A percentile compares a stretch with the other conserved stretches of the same genome.
Conservation (phyloP, 64 coral and sea anemone genomes). For the Hydrozoanthus tunicans region DNA sequence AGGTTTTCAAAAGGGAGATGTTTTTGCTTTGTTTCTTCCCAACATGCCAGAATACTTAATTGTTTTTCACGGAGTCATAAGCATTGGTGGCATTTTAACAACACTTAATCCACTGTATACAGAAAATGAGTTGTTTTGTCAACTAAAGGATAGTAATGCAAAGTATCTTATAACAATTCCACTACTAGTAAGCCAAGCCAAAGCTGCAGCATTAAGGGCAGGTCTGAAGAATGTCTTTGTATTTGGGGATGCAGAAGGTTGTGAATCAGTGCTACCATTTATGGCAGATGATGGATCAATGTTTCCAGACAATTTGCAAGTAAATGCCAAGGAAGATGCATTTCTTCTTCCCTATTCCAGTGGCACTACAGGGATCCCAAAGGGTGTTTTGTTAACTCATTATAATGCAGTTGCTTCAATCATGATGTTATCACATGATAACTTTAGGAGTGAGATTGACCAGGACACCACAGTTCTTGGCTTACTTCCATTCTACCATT, state of each 20-base stretch:
- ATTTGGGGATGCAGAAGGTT: slow-evolving; percentile 66
- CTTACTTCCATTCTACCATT: slow-evolving; percentile 78
- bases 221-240: slow-evolving; percentile 55
- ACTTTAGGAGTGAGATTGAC: slow-evolving; percentile 19
- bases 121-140: slow-evolving; percentile 56
- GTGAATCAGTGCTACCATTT: slow-evolving; percentile 51
- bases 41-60: slow-evolving; percentile 77
- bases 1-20: slow-evolving; percentile 70
- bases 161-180: slow-evolving; percentile 72
- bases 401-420: slow-evolving; percentile 63
- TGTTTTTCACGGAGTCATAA: slow-evolving; percentile 57
- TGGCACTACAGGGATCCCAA: slow-evolving; percentile 68
- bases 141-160: slow-evolving; percentile 47
- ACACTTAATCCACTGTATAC: slow-evolving; percentile 72
- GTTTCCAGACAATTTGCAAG: background rate
- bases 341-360: slow-evolving; percentile 72
- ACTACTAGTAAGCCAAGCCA: slow-evolving; percentile 45
- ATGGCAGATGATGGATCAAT: slow-evolving; percentile 51
- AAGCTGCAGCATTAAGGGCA: slow-evolving; percentile 34
- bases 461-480: slow-evolving; percentile 53
- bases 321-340: slow-evolving; percentile 47
- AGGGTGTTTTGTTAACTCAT: slow-evolving; percentile 79
- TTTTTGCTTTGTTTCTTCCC: slow-evolving; percentile 65
- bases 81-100: slow-evolving; percentile 68
- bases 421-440: slow-evolving; percentile 28